Evolutionary conservation across 2,797 vertebrate genomes (phyloP), one percentile per base, ranked within the genome.

Genomic region (Parauchenoglanis punctatus): DNA sequence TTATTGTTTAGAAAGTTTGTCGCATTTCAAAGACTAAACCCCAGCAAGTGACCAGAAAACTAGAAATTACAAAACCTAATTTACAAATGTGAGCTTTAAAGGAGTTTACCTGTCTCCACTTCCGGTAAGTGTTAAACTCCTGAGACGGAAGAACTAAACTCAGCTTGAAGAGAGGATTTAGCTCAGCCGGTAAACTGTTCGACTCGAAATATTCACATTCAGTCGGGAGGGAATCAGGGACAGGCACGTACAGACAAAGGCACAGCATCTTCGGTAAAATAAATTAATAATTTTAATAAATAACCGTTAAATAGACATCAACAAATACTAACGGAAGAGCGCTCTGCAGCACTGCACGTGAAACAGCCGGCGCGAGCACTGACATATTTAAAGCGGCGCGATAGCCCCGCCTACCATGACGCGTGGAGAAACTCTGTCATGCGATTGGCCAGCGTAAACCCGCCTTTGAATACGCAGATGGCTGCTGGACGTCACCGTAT

Each of bases 121-220:
- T 95, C 75, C 96, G 95, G 90, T 97, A 97, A 23, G 96, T 96
- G 87, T 94, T 96, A 80, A 97, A 95, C 61, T 97, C 97, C 91
- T 96, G 93, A 31, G 96, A 97, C 1, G 97, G 96, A 83, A 97
- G 95, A 68, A 97, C 93, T 82, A 97, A 93, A 85, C 96, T 97
- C 85, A 97, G 94, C 54, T 96, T 92, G 73, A 93, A 92, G 73
- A 93, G 90, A 61, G 96, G 95, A 85, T 97, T 97, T 80, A 97
- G 93, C 20, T 95, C 93, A 0, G 96, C 90, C 0, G 97, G 97
- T 59, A 97, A 95, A 86, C 96, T 94, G 88, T 95, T 94, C 0
- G 97, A 97, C 85, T 97, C 97, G 12, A 97, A 97, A 92, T 96
- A 97, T 75, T 97, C 94, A 88, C 97, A 97, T 89, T 96, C 96